Percentiles rank a stretch among this genome's conserved stretches.
Conservation (phyloP, 2,888 invertebrate species). For the Drosophila setosimentum region DNA sequence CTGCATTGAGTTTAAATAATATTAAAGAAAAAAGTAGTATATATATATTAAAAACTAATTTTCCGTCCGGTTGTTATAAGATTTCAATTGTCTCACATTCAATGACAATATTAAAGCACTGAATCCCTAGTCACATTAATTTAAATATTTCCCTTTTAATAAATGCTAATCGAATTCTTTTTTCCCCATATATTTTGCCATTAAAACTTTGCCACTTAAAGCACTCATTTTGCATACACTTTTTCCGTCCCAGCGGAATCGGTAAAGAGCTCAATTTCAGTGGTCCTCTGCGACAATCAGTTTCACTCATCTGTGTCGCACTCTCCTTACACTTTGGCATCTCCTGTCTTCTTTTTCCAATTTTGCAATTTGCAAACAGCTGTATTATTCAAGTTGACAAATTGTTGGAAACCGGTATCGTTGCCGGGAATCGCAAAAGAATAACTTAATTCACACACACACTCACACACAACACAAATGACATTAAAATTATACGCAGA, state of each 20-base stretch:
- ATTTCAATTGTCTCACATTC: background rate
- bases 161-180: background rate
- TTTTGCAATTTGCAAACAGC: constrained; percentile 13
- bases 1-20: too few species aligned
- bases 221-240: background rate
- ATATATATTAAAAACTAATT: too few species aligned
- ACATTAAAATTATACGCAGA: background rate
- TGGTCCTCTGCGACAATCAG: background rate
- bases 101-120: background rate
- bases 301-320: background rate
- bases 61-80: background rate
- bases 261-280: background rate
- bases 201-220: background rate
- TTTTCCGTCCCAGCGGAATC: background rate
- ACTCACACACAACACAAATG: background rate
- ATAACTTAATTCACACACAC: background rate
- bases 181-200: constrained; percentile 3
- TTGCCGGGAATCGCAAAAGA: constrained; percentile 7
- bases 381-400: constrained; percentile 40
- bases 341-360: background rate
- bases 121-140: background rate
- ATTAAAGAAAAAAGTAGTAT: too few species aligned
- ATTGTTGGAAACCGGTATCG: constrained; percentile 19
- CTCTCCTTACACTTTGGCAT: background rate
- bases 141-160: background rate